Conservation (phyloP, 2,113 vertebrate genomes). For the Pterophyllum scalare region DNA sequence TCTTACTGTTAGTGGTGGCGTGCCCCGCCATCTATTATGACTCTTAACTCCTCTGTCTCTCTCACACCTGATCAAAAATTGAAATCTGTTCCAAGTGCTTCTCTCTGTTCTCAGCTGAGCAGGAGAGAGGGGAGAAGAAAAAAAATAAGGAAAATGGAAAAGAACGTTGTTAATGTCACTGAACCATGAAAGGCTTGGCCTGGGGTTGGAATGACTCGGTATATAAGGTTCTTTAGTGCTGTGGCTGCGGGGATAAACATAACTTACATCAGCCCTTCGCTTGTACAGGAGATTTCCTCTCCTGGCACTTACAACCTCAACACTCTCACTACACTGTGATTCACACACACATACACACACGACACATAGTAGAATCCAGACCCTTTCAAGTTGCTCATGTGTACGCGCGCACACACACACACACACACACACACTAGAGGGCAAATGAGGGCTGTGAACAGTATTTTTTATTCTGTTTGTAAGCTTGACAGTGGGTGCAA, state of each 20-base stretch:
- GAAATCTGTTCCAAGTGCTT: slow-evolving; percentile 46
- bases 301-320: slow-evolving; percentile 79
- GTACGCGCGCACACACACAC: slow-evolving; percentile 39
- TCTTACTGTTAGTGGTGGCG: neutral
- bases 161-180: slow-evolving; percentile 80
- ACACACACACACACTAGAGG: slow-evolving; percentile 60
- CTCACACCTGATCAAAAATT: slow-evolving; percentile 56
- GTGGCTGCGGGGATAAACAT: slow-evolving; percentile 88
- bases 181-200: slow-evolving; percentile 86
- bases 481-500: slow-evolving; percentile 45
- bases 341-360: slow-evolving; percentile 41
- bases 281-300: slow-evolving; percentile 83
- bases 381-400: slow-evolving; percentile 62
- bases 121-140: slow-evolving; percentile 20
- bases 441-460: slow-evolving; percentile 55
- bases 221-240: slow-evolving; percentile 83
- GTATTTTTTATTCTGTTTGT: slow-evolving; percentile 63
- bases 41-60: slow-evolving; percentile 20
- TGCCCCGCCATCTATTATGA: slow-evolving; percentile 36
- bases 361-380: slow-evolving; percentile 45
- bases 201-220: slow-evolving; percentile 84
- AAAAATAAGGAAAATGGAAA: slow-evolving; percentile 60
- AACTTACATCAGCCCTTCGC: slow-evolving; percentile 84
- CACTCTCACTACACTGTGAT: slow-evolving; percentile 69
- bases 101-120: slow-evolving; percentile 65